Evolutionary conservation across 2,113 vertebrate genomes (phyloP).

Genomic region (Tapirus terrestris): DNA sequence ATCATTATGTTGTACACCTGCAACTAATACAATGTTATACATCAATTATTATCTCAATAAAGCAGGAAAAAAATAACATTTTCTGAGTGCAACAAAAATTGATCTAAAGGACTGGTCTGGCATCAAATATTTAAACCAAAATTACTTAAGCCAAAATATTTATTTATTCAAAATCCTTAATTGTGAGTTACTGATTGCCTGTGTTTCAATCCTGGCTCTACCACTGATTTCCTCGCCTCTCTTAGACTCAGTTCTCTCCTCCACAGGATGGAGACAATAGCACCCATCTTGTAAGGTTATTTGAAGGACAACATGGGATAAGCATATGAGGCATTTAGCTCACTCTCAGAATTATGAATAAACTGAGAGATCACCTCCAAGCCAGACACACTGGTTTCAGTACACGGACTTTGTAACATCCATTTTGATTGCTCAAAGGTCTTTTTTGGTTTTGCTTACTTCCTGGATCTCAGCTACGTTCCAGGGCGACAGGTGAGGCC

Average conservation of each 20-base stretch:
- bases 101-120: background rate
- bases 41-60: background rate
- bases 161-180: background rate
- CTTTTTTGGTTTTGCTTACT: conserved; percentile 44
- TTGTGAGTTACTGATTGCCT: background rate
- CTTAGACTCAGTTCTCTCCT: background rate
- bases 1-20: background rate
- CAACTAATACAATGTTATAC: background rate
- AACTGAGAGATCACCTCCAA: background rate
- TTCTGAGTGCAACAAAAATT: background rate
- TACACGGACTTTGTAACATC: conserved; percentile 65
- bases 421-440: conserved; percentile 72
- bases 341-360: background rate
- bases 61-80: background rate
- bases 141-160: background rate
- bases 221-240: background rate
- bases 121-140: background rate
- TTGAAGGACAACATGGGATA: background rate
- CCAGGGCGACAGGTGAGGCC: background rate
- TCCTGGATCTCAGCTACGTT: conserved; percentile 58
- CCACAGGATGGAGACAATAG: background rate
- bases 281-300: background rate
- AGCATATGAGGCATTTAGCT: background rate
- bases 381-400: background rate
- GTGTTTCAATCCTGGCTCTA: background rate